Conservation (phyloP, 2,888 invertebrate genomes). For the Trissolcus brochymenae region DNA sequence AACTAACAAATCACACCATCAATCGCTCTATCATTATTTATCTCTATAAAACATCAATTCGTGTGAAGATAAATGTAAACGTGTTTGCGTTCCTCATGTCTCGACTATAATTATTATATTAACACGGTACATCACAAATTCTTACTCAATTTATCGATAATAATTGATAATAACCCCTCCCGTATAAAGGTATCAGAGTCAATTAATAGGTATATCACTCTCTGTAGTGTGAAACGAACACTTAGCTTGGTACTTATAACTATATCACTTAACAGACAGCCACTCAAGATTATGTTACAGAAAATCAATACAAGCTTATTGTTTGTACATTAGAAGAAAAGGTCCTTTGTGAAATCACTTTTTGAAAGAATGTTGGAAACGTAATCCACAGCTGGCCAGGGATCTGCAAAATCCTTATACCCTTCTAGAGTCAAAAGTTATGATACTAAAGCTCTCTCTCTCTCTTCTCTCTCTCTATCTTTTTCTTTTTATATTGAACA, state of each 20-base stretch:
- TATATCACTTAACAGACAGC: conserved; percentile 71
- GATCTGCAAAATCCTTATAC: conserved; percentile 21
- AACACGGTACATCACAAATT: no score
- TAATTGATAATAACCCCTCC: conserved; percentile 24
- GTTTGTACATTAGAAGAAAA: conserved; percentile 58
- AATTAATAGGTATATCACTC: conserved; percentile 75
- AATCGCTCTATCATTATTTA: no score
- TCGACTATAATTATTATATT: no score
- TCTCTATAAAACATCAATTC: no score
- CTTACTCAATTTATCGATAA: conserved; percentile 32
- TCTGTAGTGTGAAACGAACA: conserved; percentile 73
- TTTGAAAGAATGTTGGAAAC: conserved; percentile 60
- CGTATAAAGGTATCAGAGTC: conserved; percentile 61
- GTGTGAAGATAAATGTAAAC: no score
- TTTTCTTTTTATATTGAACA: not conserved
- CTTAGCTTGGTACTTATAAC: conserved; percentile 71
- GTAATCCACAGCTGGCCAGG: conserved; percentile 43
- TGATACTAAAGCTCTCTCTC: no score
- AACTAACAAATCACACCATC: no score
- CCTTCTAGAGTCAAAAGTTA: conserved; percentile 25
- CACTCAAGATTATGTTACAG: conserved; percentile 76
- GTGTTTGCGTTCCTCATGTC: no score
- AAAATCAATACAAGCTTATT: conserved; percentile 73
- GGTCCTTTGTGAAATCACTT: conserved; percentile 58
- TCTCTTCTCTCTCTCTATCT: not conserved